Evolutionary conservation across 2,797 vertebrate species (phyloP).

Genomic region (Vipera latastei): DNA sequence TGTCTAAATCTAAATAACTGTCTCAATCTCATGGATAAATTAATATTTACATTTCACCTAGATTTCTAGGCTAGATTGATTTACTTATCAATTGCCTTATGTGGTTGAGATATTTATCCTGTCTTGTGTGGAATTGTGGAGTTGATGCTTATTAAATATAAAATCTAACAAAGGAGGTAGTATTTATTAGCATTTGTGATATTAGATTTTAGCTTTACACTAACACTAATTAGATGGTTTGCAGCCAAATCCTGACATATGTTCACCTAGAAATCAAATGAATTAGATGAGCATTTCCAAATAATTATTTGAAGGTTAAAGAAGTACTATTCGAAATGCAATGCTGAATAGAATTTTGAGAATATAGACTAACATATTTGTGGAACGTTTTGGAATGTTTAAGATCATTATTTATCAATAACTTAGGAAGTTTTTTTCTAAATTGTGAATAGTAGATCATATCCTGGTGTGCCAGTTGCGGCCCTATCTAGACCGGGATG

Average conservation of each 20-base stretch:
- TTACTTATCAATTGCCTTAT: background rate
- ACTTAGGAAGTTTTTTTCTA: background rate
- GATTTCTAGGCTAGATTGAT: background rate
- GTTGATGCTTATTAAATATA: background rate
- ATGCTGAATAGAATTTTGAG: background rate
- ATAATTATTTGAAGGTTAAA: background rate
- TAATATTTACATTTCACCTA: background rate
- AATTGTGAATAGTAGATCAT: background rate
- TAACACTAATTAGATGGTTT: background rate
- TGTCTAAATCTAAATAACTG: background rate
- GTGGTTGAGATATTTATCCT: background rate
- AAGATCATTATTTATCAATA: background rate
- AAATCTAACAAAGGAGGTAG: background rate
- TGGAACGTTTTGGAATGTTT: constrained; percentile 5
- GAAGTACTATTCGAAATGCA: background rate
- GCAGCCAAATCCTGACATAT: background rate
- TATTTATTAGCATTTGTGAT: background rate
- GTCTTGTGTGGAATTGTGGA: background rate
- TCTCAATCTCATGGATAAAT: background rate
- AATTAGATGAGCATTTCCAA: background rate
- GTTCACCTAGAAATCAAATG: background rate
- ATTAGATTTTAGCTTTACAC: background rate
- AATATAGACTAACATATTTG: background rate
- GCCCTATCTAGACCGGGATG: no score
- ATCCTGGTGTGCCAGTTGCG: no score